These are phyloP conservation scores for Nasua narica DNA, from an alignment of 2,797 vertebrate species.

Conservation along the genomic window DNA sequence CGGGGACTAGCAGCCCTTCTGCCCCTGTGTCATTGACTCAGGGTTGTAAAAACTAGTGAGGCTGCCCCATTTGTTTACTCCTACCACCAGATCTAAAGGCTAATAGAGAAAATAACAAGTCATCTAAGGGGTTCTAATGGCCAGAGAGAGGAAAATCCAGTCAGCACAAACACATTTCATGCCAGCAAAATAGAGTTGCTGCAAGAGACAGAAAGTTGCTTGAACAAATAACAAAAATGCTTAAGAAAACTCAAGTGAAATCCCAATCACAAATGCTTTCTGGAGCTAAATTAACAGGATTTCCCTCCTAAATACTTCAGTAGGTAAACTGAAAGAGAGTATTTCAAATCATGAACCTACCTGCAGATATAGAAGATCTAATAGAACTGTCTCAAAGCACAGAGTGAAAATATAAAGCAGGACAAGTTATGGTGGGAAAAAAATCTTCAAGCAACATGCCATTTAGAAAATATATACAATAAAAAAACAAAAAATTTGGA, in stretches of 20 bases:
- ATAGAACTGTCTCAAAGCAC: neutral
- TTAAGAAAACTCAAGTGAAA: neutral
- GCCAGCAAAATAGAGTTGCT: neutral
- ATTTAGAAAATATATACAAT: neutral
- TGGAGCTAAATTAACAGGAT: neutral
- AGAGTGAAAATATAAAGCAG: neutral
- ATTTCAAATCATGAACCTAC: neutral
- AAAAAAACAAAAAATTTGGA: neutral
- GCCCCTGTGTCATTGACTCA: neutral
- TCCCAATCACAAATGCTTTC: neutral
- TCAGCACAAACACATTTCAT: neutral
- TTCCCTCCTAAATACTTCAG: neutral
- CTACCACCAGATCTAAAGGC: neutral
- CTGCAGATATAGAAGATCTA: neutral
- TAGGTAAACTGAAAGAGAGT: neutral
- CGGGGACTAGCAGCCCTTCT: neutral
- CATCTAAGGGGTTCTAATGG: neutral
- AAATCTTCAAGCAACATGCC: neutral
- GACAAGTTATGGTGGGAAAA: neutral
- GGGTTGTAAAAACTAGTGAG: neutral
- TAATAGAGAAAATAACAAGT: constrained; percentile 33
- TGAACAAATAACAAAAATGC: constrained; percentile 9
- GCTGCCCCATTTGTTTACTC: neutral
- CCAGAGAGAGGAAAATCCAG: neutral
- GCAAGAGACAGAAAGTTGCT: neutral